A percentile compares a stretch with the other conserved stretches of the same genome.
phyloP scores from a whole-genome alignment of 2,797 vertebrate species.

The Hydrophis major region DNA sequence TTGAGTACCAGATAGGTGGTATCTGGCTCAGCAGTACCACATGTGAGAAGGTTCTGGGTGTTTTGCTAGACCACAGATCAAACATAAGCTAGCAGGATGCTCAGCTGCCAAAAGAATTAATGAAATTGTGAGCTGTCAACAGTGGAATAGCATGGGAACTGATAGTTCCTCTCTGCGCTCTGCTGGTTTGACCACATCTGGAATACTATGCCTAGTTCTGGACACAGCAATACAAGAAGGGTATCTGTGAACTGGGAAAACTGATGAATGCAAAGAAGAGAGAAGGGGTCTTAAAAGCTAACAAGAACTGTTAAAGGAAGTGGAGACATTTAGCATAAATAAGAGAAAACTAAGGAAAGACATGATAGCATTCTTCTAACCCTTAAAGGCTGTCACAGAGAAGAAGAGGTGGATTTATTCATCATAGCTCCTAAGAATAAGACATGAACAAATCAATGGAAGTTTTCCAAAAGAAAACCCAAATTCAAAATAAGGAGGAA shows the following conservation, averaged over 20 bases:
- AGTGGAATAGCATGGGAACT: not conserved
- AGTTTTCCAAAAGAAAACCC: not conserved
- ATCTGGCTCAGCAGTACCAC: not conserved
- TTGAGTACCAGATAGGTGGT: not conserved
- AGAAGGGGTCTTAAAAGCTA: not conserved
- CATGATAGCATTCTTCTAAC: not conserved
- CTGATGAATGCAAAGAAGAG: not conserved
- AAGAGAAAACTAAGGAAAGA: not conserved
- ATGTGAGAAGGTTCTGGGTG: not conserved
- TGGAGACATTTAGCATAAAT: not conserved
- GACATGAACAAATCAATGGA: not conserved
- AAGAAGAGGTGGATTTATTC: not conserved
- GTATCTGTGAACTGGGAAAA: not conserved
- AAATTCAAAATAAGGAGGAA: not conserved
- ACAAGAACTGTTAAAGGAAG: not conserved
- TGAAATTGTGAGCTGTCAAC: not conserved
- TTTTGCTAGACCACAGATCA: not conserved
- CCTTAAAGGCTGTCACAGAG: not conserved
- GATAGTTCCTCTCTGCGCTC: not conserved
- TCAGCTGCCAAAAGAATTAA: not conserved
- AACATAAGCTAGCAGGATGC: not conserved
- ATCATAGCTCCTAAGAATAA: not conserved
- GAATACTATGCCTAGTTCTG: not conserved
- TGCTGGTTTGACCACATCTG: not conserved
- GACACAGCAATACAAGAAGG: not conserved